phyloP scores from a whole-genome alignment of 1,140 invertebrate genomes.

The Lepeophtheirus salmonis region DNA sequence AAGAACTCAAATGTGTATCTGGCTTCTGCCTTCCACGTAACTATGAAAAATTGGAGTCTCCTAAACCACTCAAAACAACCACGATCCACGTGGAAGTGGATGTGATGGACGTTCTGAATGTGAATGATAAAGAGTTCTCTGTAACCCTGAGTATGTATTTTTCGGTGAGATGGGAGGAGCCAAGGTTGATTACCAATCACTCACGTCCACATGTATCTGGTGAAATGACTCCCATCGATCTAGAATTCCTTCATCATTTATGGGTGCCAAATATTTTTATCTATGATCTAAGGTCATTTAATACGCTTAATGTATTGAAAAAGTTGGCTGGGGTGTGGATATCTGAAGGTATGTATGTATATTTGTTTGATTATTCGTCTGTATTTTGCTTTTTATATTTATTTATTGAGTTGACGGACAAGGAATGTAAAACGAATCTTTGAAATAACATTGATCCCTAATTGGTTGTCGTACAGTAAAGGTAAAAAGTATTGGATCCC shows the following conservation, averaged over 20 bases:
- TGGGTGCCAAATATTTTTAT: conserved; percentile 17
- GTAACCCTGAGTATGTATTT: conserved; percentile 15
- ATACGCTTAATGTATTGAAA: conserved; percentile 6
- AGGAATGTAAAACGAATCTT: too few species aligned
- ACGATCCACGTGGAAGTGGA: background rate
- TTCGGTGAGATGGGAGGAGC: conserved; percentile 14
- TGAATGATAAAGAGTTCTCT: conserved; percentile 14
- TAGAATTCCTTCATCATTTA: conserved; percentile 8
- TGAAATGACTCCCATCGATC: conserved; percentile 12
- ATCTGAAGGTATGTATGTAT: background rate
- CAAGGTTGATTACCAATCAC: conserved; percentile 1
- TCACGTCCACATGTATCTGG: background rate
- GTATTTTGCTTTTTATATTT: too few species aligned
- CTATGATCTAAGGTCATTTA: conserved; percentile 9
- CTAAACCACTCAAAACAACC: background rate
- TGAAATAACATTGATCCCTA: too few species aligned
- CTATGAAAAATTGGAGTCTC: conserved; percentile 12
- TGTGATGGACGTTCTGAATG: conserved; percentile 10
- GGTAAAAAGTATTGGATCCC: too few species aligned
- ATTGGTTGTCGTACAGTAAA: too few species aligned
- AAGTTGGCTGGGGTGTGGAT: conserved; percentile 14
- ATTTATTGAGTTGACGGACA: too few species aligned
- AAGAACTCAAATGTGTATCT: conserved; percentile 13
- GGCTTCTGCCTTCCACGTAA: conserved; percentile 8
- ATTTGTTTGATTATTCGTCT: too few species aligned